Base-by-base conservation (phyloP, 2,888 invertebrate genomes). In the Sipunculus nudus region DNA sequence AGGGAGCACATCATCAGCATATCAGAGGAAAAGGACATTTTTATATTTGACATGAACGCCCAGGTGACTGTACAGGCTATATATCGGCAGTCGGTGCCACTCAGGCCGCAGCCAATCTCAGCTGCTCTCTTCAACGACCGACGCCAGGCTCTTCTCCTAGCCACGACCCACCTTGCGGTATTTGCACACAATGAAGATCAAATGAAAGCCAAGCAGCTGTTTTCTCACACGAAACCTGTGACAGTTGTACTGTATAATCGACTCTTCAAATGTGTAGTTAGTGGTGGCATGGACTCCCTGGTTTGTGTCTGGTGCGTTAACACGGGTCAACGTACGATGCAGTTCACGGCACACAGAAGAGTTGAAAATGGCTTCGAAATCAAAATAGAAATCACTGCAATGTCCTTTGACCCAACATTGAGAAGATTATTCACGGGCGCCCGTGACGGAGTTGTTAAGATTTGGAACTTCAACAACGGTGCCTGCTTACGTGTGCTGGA, bases 391-490 rank as follows among this genome's bases (percentile, higher is more conserved):
- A 91, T 92, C 65, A 91, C 91, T 0, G 89, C 90, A 2, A 90
- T 89, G 25, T 88, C 89, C 73, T 92, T 92, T 80, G 91, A 93
- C 84, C 89, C 89, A 0, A 88, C 89, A 25, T 85, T 88, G 68
- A 90, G 91, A 4, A 87, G 91, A 60, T 85, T 93, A 25, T 81
- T 92, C 56, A 92, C 92, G 0, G 93, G 92, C 1, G 92, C 91
- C 0, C 87, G 90, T 53, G 89, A 92, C 79, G 93, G 93, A 16
- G 88, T 89, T 0, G 84, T 93, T 5, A 91, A 90, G 85, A 87
- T 92, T 32, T 94, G 94, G 94, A 91, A 92, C 82, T 92, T 92
- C 76, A 92, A 91, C 77, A 90, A 90, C 28, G 92, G 92, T 0
- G 87, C 88, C 6, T 91, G 92, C 72, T 79, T 92, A 63, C 85